phyloP scores from a whole-genome alignment of 1,140 invertebrate species.

The Battus philenor region DNA sequence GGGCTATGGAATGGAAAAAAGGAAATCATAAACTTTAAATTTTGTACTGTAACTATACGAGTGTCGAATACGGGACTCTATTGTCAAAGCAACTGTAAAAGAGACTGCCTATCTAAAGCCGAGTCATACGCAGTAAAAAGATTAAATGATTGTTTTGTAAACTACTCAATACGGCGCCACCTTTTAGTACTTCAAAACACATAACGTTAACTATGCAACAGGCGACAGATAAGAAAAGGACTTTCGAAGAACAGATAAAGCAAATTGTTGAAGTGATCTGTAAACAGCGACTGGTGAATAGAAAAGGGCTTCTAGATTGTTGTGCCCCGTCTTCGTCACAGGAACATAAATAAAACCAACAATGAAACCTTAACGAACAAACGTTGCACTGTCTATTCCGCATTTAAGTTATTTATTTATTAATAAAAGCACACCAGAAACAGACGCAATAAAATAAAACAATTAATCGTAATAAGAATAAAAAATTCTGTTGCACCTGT shows the following conservation, averaged over 20 bases:
- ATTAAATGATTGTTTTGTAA: not conserved
- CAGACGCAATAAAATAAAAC: no score
- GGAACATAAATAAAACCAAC: constrained; percentile 47
- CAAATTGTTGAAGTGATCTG: constrained; percentile 33
- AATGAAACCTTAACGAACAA: constrained; percentile 46
- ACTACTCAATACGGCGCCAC: not conserved
- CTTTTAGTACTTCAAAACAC: not conserved
- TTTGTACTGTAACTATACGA: no score
- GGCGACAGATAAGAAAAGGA: constrained; percentile 36
- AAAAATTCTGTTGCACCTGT: no score
- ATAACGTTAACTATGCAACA: constrained; percentile 1
- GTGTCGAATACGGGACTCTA: no score
- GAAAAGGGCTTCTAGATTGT: constrained; percentile 18
- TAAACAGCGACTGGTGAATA: constrained; percentile 37
- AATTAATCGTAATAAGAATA: no score
- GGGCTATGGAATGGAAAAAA: no score
- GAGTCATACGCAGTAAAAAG: not conserved
- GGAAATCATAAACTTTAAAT: no score
- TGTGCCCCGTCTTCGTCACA: constrained; percentile 19
- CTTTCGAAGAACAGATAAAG: constrained; percentile 28
- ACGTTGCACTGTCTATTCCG: constrained; percentile 30
- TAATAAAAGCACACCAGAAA: no score
- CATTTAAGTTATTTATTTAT: constrained; percentile 30
- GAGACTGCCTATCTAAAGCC: not conserved
- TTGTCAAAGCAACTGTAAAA: no score